These are phyloP conservation scores for Melieria picta DNA, from an alignment of 2,888 invertebrate genomes.

Conservation along the genomic window DNA sequence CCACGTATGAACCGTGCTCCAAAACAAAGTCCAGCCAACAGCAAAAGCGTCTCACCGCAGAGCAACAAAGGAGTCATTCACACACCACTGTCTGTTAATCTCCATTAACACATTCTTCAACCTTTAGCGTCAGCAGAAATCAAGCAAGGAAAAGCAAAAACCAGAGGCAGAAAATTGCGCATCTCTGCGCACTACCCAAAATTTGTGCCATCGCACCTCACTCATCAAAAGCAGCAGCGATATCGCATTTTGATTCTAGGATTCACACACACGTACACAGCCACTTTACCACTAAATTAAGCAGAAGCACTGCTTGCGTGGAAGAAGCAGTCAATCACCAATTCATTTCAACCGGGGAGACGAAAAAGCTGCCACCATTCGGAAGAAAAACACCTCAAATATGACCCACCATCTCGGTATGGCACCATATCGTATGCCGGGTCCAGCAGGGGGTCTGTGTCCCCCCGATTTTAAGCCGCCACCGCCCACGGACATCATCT, in stretches of 20 bases:
- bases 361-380: slow-evolving; percentile 62
- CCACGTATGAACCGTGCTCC: no score
- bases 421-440: slow-evolving; percentile 81
- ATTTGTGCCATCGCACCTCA: slow-evolving; percentile 19
- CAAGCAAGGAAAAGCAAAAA: no score
- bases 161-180: no score
- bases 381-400: slow-evolving; percentile 65
- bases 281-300: neutral
- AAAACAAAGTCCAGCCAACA: no score
- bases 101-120: no score
- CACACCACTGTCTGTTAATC: no score
- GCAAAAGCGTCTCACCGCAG: no score
- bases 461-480: slow-evolving; percentile 78
- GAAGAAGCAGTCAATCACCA: neutral
- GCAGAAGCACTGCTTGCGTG: neutral
- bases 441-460: slow-evolving; percentile 72
- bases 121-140: no score
- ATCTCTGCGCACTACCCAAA: no score
- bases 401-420: slow-evolving; percentile 87
- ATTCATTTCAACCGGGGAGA: slow-evolving; percentile 36
- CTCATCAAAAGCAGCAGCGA: slow-evolving; percentile 8
- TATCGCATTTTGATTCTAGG: neutral
- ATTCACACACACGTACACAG: neutral
- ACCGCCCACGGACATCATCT: slow-evolving; percentile 76
- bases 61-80: no score